These are phyloP conservation scores for Rhynchonycteris naso DNA, from an alignment of 2,797 vertebrate species.

Conservation along the genomic window DNA sequence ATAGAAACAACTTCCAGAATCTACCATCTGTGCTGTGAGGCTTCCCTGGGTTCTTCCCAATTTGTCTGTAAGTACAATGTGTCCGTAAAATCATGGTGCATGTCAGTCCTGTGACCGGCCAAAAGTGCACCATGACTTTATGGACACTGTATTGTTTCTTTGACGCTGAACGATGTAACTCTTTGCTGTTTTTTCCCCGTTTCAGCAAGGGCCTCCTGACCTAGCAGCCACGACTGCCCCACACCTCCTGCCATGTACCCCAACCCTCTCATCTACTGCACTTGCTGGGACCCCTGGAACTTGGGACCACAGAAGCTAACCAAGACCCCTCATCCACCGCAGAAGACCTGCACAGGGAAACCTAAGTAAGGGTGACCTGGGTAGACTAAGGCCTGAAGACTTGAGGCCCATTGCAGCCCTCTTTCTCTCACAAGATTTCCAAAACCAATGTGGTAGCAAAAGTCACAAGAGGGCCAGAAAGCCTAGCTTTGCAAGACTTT, in stretches of 20 bases:
- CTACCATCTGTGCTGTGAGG: background rate
- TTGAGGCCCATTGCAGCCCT: background rate
- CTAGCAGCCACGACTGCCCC: background rate
- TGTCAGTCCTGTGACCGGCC: too few species aligned
- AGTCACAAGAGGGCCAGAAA: background rate
- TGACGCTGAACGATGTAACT: background rate
- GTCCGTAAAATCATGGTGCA: too few species aligned
- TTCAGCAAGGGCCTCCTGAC: constrained; percentile 8
- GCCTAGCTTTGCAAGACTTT: background rate
- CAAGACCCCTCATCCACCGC: constrained; percentile 55
- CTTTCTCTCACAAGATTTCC: background rate
- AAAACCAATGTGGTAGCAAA: background rate
- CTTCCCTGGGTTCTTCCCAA: background rate
- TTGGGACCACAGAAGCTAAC: constrained; percentile 65
- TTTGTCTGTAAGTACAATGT: background rate
- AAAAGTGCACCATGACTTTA: too few species aligned
- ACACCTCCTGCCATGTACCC: constrained; percentile 62
- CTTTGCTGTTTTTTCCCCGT: background rate
- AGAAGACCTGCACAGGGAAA: constrained; percentile 2
- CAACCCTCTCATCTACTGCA: constrained; percentile 72
- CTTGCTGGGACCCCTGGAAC: constrained; percentile 81
- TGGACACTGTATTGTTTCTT: background rate
- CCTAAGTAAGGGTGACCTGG: constrained; percentile 68
- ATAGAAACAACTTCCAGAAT: background rate
- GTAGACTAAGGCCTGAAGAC: background rate